These are phyloP conservation scores for Phrixothrix hirtus DNA, from an alignment of 2,888 invertebrate species.

Conservation along the genomic window DNA sequence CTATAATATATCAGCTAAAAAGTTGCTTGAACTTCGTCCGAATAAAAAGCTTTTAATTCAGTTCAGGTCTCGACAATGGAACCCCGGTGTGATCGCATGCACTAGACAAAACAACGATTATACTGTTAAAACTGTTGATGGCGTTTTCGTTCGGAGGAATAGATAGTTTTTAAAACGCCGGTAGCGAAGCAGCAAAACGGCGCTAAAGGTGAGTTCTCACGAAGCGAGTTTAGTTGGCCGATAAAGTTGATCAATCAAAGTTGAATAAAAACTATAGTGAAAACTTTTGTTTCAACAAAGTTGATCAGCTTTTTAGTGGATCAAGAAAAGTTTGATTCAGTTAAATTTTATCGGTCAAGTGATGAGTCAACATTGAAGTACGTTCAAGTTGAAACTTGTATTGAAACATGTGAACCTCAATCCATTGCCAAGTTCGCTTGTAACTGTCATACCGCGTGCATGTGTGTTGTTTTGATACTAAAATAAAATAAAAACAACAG, in stretches of 20 bases:
- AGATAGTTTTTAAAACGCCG: no score
- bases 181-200: no score
- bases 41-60: no score
- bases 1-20: no score
- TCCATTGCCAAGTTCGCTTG: constrained; percentile 4
- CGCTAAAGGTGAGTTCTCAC: no score
- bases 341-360: constrained; percentile 15
- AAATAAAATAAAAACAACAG: neutral
- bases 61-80: no score
- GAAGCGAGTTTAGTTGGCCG: constrained; percentile 1
- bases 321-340: constrained; percentile 7
- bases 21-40: no score
- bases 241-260: constrained; percentile 2
- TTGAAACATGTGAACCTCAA: no score
- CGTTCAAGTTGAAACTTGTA: constrained; percentile 22
- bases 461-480: neutral
- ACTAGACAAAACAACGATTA: no score
- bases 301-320: constrained; percentile 15
- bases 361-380: constrained; percentile 14
- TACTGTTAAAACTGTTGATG: no score
- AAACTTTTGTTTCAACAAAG: constrained; percentile 13
- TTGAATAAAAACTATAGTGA: constrained; percentile 17
- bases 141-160: no score
- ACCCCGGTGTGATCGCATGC: no score
- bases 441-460: neutral